phyloP scores from a whole-genome alignment of 2,888 invertebrate species.

The Galerucella pusilla region DNA sequence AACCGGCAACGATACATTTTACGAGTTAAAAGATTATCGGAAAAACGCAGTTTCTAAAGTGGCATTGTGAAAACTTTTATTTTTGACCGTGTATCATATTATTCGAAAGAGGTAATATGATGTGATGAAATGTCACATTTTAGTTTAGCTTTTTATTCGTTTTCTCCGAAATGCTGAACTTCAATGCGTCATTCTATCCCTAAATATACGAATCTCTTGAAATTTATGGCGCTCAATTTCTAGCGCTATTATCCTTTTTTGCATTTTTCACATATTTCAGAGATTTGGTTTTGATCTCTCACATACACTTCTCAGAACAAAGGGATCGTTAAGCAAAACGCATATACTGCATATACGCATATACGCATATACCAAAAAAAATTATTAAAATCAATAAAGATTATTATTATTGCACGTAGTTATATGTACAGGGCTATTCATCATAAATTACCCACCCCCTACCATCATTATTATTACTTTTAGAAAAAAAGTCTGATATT shows the following conservation, averaged over 20 bases:
- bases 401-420: no score
- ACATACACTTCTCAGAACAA: constrained; percentile 17
- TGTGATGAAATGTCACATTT: constrained; percentile 29
- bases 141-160: constrained; percentile 21
- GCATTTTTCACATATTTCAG: constrained; percentile 31
- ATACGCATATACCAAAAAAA: no score
- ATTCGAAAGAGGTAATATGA: constrained; percentile 13
- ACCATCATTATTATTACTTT: no score
- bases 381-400: no score
- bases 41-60: no score
- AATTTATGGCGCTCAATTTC: constrained; percentile 32
- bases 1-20: no score
- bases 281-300: constrained; percentile 27
- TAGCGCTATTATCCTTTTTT: constrained; percentile 19
- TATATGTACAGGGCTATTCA: no score
- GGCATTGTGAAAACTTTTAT: neutral
- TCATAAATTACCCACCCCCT: no score
- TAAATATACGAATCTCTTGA: constrained; percentile 18
- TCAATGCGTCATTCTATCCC: neutral
- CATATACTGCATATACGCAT: constrained; percentile 9
- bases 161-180: constrained; percentile 19
- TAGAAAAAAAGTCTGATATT: no score
- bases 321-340: constrained; percentile 18
- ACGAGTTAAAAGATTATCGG: no score
- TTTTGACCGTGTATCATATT: constrained; percentile 8